phyloP scores from a whole-genome alignment of 2,888 invertebrate species.

The Ophraella communa region DNA sequence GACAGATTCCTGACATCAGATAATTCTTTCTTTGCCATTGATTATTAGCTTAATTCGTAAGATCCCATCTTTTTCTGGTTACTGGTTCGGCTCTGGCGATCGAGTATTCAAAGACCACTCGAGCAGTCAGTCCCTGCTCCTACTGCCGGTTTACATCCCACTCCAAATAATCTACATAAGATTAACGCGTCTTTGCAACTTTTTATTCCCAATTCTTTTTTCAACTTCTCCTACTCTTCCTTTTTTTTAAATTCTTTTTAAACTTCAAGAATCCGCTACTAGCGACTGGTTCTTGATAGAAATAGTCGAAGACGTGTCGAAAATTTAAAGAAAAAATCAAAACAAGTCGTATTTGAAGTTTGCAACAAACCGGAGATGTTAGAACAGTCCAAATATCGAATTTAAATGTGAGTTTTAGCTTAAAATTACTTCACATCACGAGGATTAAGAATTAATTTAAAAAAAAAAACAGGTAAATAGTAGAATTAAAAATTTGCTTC shows the following conservation, averaged over 20 bases:
- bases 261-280: constrained; percentile 16
- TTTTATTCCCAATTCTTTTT: constrained; percentile 13
- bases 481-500: too few species aligned
- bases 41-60: too few species aligned
- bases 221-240: neutral
- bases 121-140: constrained; percentile 33
- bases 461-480: too few species aligned
- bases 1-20: too few species aligned
- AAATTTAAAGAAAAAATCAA: too few species aligned
- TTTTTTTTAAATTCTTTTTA: too few species aligned
- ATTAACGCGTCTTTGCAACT: constrained; percentile 31
- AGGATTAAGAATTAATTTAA: too few species aligned
- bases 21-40: too few species aligned
- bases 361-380: neutral
- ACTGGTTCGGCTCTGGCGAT: neutral
- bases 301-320: neutral
- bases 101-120: constrained; percentile 34
- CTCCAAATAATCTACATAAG: constrained; percentile 39
- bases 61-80: neutral
- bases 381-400: neutral
- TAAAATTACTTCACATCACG: too few species aligned
- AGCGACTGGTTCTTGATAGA: constrained; percentile 22
- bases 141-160: constrained; percentile 30
- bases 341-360: too few species aligned
- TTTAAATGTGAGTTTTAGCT: neutral